Evolutionary conservation across 2,113 vertebrate species (phyloP), one percentile per base, ranked within the genome.

Genomic region (Vombatus ursinus): DNA sequence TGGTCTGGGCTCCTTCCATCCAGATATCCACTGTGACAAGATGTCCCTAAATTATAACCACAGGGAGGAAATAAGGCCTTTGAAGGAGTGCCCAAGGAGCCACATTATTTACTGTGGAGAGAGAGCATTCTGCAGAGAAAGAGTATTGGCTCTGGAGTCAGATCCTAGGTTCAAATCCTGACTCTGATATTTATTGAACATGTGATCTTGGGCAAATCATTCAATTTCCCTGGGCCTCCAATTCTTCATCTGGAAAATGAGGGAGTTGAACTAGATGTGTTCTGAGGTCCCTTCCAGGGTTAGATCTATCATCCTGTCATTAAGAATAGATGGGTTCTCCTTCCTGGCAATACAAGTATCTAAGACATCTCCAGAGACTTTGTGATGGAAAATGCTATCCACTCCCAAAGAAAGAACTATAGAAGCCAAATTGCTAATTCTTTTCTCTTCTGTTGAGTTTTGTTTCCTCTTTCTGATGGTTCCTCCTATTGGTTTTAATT

Each of bases 81-180:
- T 92, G 94, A 95, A 94, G 53, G 51, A 23, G 4, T 90, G 92
- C 90, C 90, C 47, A 89, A 93, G 93, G 91, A 95, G 54, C 92
- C 93, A 95, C 92, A 48, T 52, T 94, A 91, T 92, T 96, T 95
- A 94, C 92, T 93, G 52, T 89, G 92, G 96, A 92, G 19, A 84
- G 68, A 44, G 19, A 84, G 68, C 68, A 84, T 23, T 44, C n/a
- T 11, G 23, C 68, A 84, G n/a, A 84, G 5, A 44, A 84, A 44
- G 68, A 77, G n/a, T 3, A 84, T 84, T 84, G n/a, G 16, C 6
- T 84, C 19, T 44, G 19, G n/a, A 84, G 19, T 84, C 6, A 44
- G n/a, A 84, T 44, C 19, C 37, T 23, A 84, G 68, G n/a, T 84
- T 84, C 68, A 84, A 84, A 84, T 84, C 68, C 68, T 23, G 16